These are phyloP conservation scores for Ophiothrix spiculata DNA, from an alignment of 35 echinoderm and acorn worm genomes.

Conservation along the genomic window DNA sequence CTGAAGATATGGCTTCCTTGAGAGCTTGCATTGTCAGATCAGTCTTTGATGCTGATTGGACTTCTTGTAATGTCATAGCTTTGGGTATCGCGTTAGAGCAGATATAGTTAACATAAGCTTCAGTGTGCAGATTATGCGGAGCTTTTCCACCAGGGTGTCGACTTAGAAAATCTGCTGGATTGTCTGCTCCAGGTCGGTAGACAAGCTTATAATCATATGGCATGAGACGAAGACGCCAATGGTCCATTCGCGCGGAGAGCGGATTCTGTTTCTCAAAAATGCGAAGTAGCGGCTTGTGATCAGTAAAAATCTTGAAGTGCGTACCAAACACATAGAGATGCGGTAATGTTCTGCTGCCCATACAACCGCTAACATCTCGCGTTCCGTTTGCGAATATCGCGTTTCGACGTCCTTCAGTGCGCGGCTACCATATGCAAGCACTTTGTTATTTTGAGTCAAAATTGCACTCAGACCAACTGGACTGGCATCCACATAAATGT, in stretches of 20 bases:
- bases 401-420: constrained; percentile 42
- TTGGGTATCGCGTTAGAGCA: constrained; percentile 18
- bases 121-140: neutral
- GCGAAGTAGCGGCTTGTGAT: constrained; percentile 53
- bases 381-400: constrained; percentile 51
- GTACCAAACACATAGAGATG: constrained; percentile 49
- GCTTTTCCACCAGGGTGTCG: constrained; percentile 4
- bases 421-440: constrained; percentile 40
- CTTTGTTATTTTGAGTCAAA: constrained; percentile 11
- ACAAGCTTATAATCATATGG: constrained; percentile 13
- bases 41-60: neutral
- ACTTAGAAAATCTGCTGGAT: constrained; percentile 35
- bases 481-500: constrained; percentile 40
- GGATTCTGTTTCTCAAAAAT: constrained; percentile 48
- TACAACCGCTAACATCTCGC: constrained; percentile 46
- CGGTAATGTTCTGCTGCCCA: constrained; percentile 46
- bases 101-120: constrained; percentile 29
- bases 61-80: neutral
- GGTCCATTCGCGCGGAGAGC: constrained; percentile 37
- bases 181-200: constrained; percentile 23
- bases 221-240: constrained; percentile 40
- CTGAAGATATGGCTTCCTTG: neutral
- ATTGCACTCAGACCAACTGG: constrained; percentile 27
- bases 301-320: constrained; percentile 32
- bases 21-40: constrained; percentile 28